Evolutionary conservation across 1,140 invertebrate genomes (phyloP), one percentile per base, ranked within the genome.

Genomic region (Atopsyche davidsoni): DNA sequence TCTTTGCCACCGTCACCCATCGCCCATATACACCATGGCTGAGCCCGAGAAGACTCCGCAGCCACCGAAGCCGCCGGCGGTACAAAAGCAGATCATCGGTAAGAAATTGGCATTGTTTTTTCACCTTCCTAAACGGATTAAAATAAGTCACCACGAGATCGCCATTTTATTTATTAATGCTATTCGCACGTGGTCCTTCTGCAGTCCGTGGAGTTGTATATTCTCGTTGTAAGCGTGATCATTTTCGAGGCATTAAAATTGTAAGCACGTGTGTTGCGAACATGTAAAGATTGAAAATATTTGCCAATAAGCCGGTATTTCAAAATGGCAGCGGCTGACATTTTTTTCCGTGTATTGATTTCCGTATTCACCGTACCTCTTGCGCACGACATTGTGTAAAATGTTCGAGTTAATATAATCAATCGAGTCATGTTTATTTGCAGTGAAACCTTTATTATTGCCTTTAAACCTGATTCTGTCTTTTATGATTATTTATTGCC

Each of bases 1-100:
- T 70, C 69, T 72, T 45, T 64, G 63, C 68, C 70, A 72, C 69
- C 70, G 69, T 72, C 68, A 69, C 69, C 50, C 70, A 67, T 69
- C 70, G 69, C 69, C 69, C 70, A 71, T 70, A 68, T 71, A 72
- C 70, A 72, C 68, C 71, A 73, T 73, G 71, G 69, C 70, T 69
- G 71, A 73, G 68, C 69, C 69, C 68, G 71, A 73, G 65, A 69
- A 70, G 65, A 66, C 69, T 64, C 67, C 69, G 59, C 69, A 68
- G 60, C 69, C 66, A 65, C 59, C 63, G 52, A 66, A 69, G 60
- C 60, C 65, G 62, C 62, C 64, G 62, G 50, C 51, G 23, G 70
- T 68, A 68, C 65, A 68, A 68, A 74, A 74, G 68, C 67, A 68
- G 61, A 64, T 73, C 64, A 71, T 73, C 63, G 71, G 71, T 73